Percentiles rank a stretch among this genome's conserved stretches.
Evolutionary conservation across 2,888 invertebrate genomes (phyloP).

Genomic region (Plusia festucae): DNA sequence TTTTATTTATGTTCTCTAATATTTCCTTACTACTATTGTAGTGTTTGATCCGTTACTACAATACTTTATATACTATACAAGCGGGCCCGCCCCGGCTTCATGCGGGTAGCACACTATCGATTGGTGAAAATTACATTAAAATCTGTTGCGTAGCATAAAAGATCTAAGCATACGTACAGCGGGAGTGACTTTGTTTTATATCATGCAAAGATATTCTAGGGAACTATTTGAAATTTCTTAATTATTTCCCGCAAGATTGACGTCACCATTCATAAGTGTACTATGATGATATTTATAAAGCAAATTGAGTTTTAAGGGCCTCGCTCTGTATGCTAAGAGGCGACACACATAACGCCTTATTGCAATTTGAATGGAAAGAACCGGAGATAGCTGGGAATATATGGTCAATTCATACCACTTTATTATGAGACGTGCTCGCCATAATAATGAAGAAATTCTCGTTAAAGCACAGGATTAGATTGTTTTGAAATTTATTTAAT

Average conservation of each 20-base stretch:
- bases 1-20: too few species aligned
- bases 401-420: constrained; percentile 15
- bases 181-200: too few species aligned
- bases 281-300: neutral
- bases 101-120: too few species aligned
- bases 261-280: neutral
- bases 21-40: too few species aligned
- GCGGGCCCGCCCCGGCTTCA: too few species aligned
- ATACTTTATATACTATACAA: too few species aligned
- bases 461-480: constrained; percentile 3
- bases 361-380: constrained; percentile 11
- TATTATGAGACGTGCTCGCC: constrained; percentile 22
- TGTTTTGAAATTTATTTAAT: neutral
- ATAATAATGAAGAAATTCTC: constrained; percentile 15
- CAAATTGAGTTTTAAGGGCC: constrained; percentile 6
- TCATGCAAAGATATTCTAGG: too few species aligned
- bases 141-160: too few species aligned
- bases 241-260: neutral
- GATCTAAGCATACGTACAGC: too few species aligned
- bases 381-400: constrained; percentile 16
- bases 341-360: constrained; percentile 15
- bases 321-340: constrained; percentile 7
- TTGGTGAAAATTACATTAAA: too few species aligned
- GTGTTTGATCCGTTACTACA: too few species aligned
- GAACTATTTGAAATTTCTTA: neutral